A percentile compares a stretch with the other conserved stretches of the same genome.
Evolutionary conservation across 2,888 invertebrate genomes (phyloP).

Genomic region (Drosophila cyrtoloma): DNA sequence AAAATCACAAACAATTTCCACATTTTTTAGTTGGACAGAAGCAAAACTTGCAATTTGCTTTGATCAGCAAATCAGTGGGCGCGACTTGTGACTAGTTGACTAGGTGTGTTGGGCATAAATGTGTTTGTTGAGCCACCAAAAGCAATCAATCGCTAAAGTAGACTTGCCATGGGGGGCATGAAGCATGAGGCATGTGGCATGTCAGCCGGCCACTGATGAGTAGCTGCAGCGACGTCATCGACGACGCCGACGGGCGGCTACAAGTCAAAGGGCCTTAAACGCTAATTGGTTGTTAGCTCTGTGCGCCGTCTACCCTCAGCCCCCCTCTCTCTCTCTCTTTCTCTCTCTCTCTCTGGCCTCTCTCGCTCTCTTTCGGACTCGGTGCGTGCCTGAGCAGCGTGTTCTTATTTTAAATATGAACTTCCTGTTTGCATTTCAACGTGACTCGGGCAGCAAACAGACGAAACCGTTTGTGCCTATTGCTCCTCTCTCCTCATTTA

Average conservation of each 20-base stretch:
- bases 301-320: not conserved
- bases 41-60: not conserved
- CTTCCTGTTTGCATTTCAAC: constrained; percentile 69
- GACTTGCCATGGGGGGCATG: constrained; percentile 8
- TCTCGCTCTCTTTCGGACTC: not conserved
- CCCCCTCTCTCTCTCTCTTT: not conserved
- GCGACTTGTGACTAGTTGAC: not conserved
- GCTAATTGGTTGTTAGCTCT: constrained; percentile 62
- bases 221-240: constrained; percentile 37
- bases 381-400: constrained; percentile 40
- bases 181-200: constrained; percentile 4
- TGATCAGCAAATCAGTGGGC: not conserved
- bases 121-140: constrained; percentile 11
- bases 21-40: not conserved
- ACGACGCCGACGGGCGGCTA: constrained; percentile 34
- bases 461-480: constrained; percentile 42
- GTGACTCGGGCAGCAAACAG: constrained; percentile 37
- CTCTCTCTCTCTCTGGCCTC: constrained; percentile 2
- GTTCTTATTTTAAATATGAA: constrained; percentile 70
- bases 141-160: constrained; percentile 38
- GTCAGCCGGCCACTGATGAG: constrained; percentile 29
- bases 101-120: not conserved
- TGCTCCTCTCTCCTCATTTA: not conserved
- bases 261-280: constrained; percentile 67
- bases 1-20: not conserved